Evolutionary conservation across 1,140 invertebrate species (phyloP), one percentile per base, ranked within the genome.

Genomic region (Cephus cinctus): DNA sequence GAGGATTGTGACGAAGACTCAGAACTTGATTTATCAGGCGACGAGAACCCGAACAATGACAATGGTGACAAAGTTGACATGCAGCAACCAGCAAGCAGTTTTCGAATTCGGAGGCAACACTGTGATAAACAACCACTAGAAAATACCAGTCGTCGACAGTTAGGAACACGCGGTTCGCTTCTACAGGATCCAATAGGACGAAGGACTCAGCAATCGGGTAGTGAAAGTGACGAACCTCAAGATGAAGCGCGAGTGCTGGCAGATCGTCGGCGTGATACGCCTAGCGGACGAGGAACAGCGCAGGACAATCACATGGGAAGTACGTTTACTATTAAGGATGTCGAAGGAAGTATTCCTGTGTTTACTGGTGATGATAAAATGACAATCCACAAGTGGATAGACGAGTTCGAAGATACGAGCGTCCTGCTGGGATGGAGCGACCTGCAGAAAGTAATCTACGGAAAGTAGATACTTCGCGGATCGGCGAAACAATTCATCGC

Each of bases 361-460:
- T 55, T 55, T 19, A 34, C 25, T 2, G 45, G 50, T 8, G 44
- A 52, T 21, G 16, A 20, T 3, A 25, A 14, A 8, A 22, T 41
- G 45, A 16, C 23, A 8, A 43, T 59, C 16, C 36, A 47, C 20
- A 52, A 25, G 16, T 59, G 54, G 47, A 36, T 56, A 0, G 0
- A n/a, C 14, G 54, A 59, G 11, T 59, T 59, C 25, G 57, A 59
- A 44, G 44, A 50, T 11, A 32, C 38, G 12, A 35, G 31, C 1
- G 31, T 22, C 0, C 19, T 52, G 12, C 45, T 56, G 5, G 4
- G 36, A 9, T 57, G 47, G 50, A 47, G 40, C 18, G 43, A 53
- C 2, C n/a, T 59, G 3, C 54, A 59, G 14, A 53, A 34, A 16
- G 6, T 59, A 5, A 43, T 56, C 3, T 56, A 50, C 9, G 56